These are phyloP conservation scores for Meandrina meandrites DNA, from an alignment of 92 coral and sea anemone species.

Conservation along the genomic window DNA sequence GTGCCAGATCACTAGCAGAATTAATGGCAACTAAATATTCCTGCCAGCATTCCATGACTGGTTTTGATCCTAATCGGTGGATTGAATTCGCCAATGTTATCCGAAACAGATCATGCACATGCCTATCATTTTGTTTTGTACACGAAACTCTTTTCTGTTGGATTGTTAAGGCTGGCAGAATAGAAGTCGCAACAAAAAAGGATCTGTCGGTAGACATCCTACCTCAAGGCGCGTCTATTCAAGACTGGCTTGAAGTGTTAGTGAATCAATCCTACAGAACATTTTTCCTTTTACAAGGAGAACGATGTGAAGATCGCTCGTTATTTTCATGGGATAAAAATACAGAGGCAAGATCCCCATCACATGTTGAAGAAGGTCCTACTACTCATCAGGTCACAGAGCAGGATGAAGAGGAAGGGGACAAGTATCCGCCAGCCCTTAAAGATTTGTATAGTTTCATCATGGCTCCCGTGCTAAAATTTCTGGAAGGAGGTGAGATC, in stretches of 20 bases:
- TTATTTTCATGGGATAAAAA: neutral
- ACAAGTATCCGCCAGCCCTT: neutral
- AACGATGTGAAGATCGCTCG: constrained; percentile 23
- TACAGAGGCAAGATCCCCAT: neutral
- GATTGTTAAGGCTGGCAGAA: neutral
- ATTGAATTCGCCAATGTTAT: neutral
- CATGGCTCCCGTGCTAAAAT: constrained; percentile 18
- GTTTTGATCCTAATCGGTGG: neutral
- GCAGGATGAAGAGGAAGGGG: neutral
- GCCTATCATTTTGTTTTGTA: neutral
- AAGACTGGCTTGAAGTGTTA: neutral
- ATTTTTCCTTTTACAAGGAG: neutral
- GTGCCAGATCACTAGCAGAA: constrained; percentile 21
- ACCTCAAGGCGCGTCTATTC: neutral
- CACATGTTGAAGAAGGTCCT: neutral
- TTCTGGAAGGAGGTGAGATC: constrained; percentile 2
- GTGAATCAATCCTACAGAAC: neutral
- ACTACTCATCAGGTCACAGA: neutral
- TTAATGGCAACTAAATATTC: neutral
- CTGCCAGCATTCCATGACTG: neutral
- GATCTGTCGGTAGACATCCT: neutral
- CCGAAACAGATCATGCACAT: neutral
- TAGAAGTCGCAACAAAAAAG: neutral
- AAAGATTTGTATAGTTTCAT: neutral
- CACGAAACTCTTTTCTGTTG: neutral